Conservation (phyloP, 2,113 vertebrate genomes). For the Pelmatolapia mariae region DNA sequence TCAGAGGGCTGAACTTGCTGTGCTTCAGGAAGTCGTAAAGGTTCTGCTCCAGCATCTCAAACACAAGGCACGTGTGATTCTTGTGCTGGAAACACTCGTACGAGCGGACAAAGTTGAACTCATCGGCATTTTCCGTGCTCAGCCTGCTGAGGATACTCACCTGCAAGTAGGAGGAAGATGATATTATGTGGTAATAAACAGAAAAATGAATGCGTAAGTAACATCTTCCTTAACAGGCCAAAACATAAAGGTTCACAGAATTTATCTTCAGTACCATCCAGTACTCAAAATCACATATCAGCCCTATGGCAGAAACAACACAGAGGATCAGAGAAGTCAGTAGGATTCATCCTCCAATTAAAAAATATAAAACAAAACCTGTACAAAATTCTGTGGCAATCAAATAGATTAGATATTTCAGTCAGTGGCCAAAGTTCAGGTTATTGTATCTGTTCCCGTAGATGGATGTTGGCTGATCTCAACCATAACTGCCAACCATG, state of each 20-base stretch:
- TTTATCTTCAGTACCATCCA: neutral
- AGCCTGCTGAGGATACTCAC: slow-evolving; percentile 95
- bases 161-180: slow-evolving; percentile 36
- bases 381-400: neutral
- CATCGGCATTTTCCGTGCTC: slow-evolving; percentile 94
- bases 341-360: neutral
- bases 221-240: neutral
- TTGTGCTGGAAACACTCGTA: slow-evolving; percentile 99
- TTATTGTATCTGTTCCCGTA: neutral
- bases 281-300: neutral
- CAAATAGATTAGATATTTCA: rapidly evolving
- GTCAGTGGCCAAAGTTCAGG: neutral
- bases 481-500: neutral
- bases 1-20: slow-evolving; percentile 96
- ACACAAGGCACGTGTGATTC: slow-evolving; percentile 98
- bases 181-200: neutral
- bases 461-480: neutral
- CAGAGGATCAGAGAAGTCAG: neutral
- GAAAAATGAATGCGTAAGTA: neutral
- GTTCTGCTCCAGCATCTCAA: slow-evolving; percentile 99
- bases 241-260: neutral
- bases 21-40: slow-evolving; percentile 98
- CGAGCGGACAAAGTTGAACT: slow-evolving; percentile 96
- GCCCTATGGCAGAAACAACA: neutral
- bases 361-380: neutral